Base-by-base conservation (phyloP, 2,113 vertebrate species). In the Neotragus moschatus region DNA sequence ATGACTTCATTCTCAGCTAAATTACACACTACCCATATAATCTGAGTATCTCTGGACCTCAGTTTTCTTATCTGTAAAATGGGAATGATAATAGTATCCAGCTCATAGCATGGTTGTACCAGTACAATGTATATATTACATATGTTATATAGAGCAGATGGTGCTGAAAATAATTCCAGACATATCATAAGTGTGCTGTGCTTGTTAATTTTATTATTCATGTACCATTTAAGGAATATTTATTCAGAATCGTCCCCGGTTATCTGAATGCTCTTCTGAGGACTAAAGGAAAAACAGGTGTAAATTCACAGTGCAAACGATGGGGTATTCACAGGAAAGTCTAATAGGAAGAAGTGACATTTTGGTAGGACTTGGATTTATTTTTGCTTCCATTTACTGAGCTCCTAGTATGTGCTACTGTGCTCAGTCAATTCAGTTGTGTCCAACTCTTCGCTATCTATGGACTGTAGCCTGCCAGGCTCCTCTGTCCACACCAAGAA, bases 51-150 rank as follows among this genome's bases (percentile, higher is more conserved):
- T 94, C 58, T 63, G 36, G 84, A 45, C 51, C n/a, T 93, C 63
- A 28, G 53, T 88, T 94, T 94, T n/a, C 39, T 70, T 73, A 60
- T 87, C 94, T 79, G 49, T 90, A 86, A 96, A 79, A 82, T 53
- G 26, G 25, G 6, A 11, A 26, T 85, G 36, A 82, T 60, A 58
- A n/a, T 6, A 75, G 70, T 19, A 11, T 36, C 23, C 45, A 63
- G 53, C 33, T 89, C 66, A 43, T 3, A 55, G 84, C 55, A 43
- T 39, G 51, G 30, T 33, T 56, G 66, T 55, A 28, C 9, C 3
- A 4, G 28, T 49, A 33, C 25, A 85, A 88, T 36, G 25, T 3
- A 1, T 30, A 2, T 17, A 10, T 77, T 56, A 43, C 16, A 0
- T 45, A 92, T 58, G 81, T 85, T 45, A 94, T 4, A 49, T 2